phyloP scores from a whole-genome alignment of 2,888 invertebrate genomes.

The Stenurella melanura region DNA sequence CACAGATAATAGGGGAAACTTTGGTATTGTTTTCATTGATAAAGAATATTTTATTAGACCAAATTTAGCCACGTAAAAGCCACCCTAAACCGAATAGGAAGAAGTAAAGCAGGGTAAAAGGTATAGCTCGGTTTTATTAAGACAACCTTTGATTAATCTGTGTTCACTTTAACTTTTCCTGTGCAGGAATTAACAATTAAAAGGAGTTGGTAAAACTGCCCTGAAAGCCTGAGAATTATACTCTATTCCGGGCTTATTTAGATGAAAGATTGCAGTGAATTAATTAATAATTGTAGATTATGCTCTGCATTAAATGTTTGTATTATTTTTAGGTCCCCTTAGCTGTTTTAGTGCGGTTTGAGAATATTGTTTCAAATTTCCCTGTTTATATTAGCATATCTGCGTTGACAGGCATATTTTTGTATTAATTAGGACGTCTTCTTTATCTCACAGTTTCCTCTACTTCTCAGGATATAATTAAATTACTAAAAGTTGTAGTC shows the following conservation, averaged over 20 bases:
- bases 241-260: neutral
- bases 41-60: conserved; percentile 13
- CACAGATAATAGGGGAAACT: conserved; percentile 10
- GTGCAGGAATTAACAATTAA: conserved; percentile 8
- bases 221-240: neutral
- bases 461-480: too few species aligned
- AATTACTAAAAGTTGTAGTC: too few species aligned
- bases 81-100: conserved; percentile 3
- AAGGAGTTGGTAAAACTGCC: neutral
- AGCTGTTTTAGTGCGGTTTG: neutral
- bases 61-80: neutral
- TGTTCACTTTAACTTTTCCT: conserved; percentile 1
- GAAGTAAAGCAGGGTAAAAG: conserved; percentile 9
- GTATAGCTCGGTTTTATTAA: conserved; percentile 18
- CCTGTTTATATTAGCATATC: neutral
- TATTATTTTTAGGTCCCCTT: neutral
- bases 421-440: neutral
- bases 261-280: conserved; percentile 4
- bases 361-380: neutral
- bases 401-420: neutral
- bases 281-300: conserved; percentile 7
- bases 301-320: neutral
- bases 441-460: too few species aligned
- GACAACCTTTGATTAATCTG: conserved; percentile 25
- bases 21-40: conserved; percentile 17